Evolutionary conservation across 2,888 invertebrate species (phyloP).

Genomic region (Oscheius sp.): DNA sequence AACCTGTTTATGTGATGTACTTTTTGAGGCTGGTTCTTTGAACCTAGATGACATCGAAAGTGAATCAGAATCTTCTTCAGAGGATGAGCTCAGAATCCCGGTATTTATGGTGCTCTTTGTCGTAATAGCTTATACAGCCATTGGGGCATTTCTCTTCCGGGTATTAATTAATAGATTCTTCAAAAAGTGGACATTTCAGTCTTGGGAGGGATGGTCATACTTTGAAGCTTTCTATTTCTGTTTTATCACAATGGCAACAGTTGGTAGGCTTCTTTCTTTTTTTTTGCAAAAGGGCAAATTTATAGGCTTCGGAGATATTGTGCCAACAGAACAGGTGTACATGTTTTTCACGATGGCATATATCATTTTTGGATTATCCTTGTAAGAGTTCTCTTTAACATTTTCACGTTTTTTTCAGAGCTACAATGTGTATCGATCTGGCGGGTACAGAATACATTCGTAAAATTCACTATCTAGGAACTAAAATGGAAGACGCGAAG

Average conservation of each 20-base stretch:
- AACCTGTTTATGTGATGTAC: neutral
- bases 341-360: constrained; percentile 70
- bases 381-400: constrained; percentile 55
- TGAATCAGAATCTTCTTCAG: constrained; percentile 49
- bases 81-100: constrained; percentile 62
- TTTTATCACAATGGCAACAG: constrained; percentile 70
- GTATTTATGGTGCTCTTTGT: constrained; percentile 69
- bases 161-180: too few species aligned
- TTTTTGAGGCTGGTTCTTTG: constrained; percentile 50
- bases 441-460: constrained; percentile 70
- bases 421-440: constrained; percentile 70
- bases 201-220: constrained; percentile 66
- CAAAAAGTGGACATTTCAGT: too few species aligned
- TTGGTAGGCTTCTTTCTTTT: constrained; percentile 48
- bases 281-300: neutral
- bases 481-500: constrained; percentile 70
- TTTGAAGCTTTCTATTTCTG: constrained; percentile 70
- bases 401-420: constrained; percentile 53
- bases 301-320: constrained; percentile 68
- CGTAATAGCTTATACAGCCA: constrained; percentile 66
- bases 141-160: constrained; percentile 68
- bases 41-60: constrained; percentile 67
- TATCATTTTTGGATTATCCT: constrained; percentile 69
- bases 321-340: constrained; percentile 69
- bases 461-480: constrained; percentile 69